These are phyloP conservation scores for Phylloscopus whistleri DNA, from an alignment of 2,113 vertebrate species.

Conservation along the genomic window DNA sequence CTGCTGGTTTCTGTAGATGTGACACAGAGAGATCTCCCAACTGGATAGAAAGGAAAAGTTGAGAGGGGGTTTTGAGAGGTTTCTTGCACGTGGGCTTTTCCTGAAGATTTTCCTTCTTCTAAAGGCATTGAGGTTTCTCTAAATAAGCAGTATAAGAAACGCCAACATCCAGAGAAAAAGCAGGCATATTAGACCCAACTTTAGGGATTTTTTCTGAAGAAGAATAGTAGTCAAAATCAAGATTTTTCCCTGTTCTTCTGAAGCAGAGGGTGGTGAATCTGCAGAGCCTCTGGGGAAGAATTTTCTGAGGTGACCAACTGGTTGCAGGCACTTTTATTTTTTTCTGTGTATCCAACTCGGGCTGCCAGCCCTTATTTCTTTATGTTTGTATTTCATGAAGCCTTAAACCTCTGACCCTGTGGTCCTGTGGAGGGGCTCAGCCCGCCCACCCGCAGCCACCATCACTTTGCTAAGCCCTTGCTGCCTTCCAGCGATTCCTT, in stretches of 20 bases:
- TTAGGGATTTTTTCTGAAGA: neutral
- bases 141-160: neutral
- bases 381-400: neutral
- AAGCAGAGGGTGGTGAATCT: neutral
- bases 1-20: constrained; percentile 41
- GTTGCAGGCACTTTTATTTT: neutral
- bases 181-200: accelerated
- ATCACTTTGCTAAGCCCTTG: neutral
- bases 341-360: accelerated
- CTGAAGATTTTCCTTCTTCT: neutral
- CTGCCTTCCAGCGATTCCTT: neutral
- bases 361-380: neutral
- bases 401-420: neutral
- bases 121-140: neutral
- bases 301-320: neutral
- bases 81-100: neutral
- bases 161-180: neutral
- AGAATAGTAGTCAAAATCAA: neutral
- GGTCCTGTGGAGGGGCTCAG: neutral
- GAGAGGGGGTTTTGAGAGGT: accelerated
- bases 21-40: too few relatives aligned
- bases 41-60: neutral
- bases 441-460: neutral
- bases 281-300: neutral
- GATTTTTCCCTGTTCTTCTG: neutral